Conservation (phyloP, 2,113 vertebrate genomes). For the Sphyrna mokarran region DNA sequence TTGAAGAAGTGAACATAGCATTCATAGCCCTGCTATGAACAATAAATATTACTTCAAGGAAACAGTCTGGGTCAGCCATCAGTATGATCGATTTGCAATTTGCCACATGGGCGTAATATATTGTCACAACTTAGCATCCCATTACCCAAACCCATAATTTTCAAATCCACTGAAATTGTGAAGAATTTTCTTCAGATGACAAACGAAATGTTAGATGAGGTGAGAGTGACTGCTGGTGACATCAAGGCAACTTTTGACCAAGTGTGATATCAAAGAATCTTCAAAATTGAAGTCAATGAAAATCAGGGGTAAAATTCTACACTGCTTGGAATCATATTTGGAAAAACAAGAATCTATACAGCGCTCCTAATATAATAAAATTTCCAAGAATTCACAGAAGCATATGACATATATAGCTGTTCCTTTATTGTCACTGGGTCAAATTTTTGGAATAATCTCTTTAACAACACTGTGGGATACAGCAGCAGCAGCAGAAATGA, state of each 20-base stretch:
- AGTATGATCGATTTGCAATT: background rate
- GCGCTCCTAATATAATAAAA: background rate
- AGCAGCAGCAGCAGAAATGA: slow-evolving; percentile 67
- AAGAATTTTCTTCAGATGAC: background rate
- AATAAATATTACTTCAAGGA: background rate
- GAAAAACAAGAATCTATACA: background rate
- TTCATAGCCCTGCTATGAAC: background rate
- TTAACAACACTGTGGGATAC: background rate
- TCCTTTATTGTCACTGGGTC: background rate
- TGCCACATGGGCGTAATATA: background rate
- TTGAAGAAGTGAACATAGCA: background rate
- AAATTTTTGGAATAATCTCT: background rate
- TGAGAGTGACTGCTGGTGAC: background rate
- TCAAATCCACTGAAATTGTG: background rate
- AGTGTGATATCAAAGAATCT: background rate
- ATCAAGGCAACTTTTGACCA: background rate
- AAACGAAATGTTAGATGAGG: background rate
- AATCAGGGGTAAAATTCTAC: background rate
- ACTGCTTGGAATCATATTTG: background rate
- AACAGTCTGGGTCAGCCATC: background rate
- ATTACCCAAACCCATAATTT: background rate
- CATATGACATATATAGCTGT: background rate
- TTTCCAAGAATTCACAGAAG: background rate
- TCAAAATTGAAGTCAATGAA: background rate
- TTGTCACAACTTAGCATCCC: background rate